Base-by-base conservation (phyloP, 2,888 invertebrate genomes). In the Pyrochroa serraticornis region DNA sequence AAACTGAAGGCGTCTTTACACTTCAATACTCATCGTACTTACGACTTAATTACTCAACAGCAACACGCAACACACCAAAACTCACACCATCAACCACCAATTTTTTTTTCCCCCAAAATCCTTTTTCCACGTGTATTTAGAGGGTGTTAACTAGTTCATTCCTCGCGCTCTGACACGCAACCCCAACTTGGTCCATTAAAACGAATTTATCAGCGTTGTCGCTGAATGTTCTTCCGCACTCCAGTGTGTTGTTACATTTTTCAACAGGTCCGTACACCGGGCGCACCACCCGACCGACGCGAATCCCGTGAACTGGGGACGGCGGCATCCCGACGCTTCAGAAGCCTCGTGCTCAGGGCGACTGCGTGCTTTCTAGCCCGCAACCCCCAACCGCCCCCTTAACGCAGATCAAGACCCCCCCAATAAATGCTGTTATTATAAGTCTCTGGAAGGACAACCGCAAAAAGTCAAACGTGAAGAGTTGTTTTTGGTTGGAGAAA, bases 291-390 rank as follows among this genome's bases (percentile, higher is more conserved):
- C 59, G 41, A 59, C 54, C 41, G 52, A 63, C 63, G 60, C 50
- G 61, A 60, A 57, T 52, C 58, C 61, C 60, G 64, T 66, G 58
- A 66, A 69, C 69, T 67, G 69, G 66, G 64, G 39, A 50, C 46
- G 62, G 50, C 62, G 56, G 66, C 66, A 63, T 64, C 67, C 48
- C 59, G 66, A 64, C 62, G 65, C 58, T 59, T 51, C 57, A 60
- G 61, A 64, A 56, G 63, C 60, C 65, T 66, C 66, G 64, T 65
- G 69, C 60, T 60, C 37, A 59, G 49, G 55, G 66, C 67, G 67
- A 42, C 66, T 68, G 68, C 68, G 68, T 64, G 42, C 47, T 51
- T 37, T 57, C 46, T 37, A 51, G 34, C 36, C 39, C 42, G 52
- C 52, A 44, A 35, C 46, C 43, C 57, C 42, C 52, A 39, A 35